Percentiles rank a stretch among this genome's conserved stretches.
Conservation (phyloP, 2,797 vertebrate species). For the Micrastur ruficollis region DNA sequence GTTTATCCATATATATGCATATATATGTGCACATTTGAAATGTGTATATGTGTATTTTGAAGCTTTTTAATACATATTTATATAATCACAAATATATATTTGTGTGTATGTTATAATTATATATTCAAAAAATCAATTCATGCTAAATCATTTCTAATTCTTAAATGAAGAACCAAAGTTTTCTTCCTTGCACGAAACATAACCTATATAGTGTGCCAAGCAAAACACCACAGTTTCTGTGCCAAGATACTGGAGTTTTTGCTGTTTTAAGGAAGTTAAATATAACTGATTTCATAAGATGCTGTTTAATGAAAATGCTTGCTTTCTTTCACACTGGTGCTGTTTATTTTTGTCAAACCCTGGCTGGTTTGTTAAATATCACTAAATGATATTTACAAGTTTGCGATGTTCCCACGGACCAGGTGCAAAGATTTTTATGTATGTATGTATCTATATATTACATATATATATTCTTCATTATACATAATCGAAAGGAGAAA, state of each 20-base stretch:
- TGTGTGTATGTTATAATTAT: neutral
- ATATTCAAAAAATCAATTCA: neutral
- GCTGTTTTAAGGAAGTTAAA: slow-evolving; percentile 12
- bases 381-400: slow-evolving; percentile 64
- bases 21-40: neutral
- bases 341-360: slow-evolving; percentile 54
- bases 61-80: neutral
- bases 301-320: slow-evolving; percentile 48
- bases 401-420: slow-evolving; percentile 36
- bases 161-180: neutral
- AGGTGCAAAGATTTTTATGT: slow-evolving; percentile 31
- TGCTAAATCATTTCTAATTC: neutral
- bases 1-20: neutral
- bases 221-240: neutral
- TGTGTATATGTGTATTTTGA: neutral
- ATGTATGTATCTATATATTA: neutral
- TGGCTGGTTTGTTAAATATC: slow-evolving; percentile 60
- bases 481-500: slow-evolving; percentile 17
- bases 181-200: neutral
- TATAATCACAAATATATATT: neutral
- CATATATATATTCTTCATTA: neutral
- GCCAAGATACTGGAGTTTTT: neutral
- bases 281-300: slow-evolving; percentile 39
- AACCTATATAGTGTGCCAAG: neutral
- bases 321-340: slow-evolving; percentile 28